Base-by-base conservation (phyloP, 2,113 vertebrate species). In the Taurulus bubalis region DNA sequence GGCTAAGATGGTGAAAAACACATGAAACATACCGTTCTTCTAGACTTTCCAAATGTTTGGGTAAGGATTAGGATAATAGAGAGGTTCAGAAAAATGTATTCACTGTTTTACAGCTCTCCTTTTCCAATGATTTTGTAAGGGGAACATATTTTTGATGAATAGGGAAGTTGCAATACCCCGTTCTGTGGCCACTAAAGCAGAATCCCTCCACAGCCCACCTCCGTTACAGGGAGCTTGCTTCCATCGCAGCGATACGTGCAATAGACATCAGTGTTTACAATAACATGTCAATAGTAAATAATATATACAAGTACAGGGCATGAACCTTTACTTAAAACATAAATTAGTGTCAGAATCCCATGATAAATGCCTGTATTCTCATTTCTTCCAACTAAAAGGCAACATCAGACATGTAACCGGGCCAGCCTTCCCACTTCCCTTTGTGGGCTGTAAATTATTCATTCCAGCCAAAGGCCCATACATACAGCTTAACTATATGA, bases 401-500 rank as follows among this genome's bases (percentile, higher is more conserved):
- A 53, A 75, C 58, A 72, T 80, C 51, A 62, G 79, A 79, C 74
- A 75, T 58, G 47, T 53, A 91, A 74, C 71, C 75, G 60, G 78
- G 77, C 68, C 32, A 55, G 32, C 24, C 26, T 74, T 73, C 67
- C 70, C 77, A 64, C 59, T 85, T 90, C 83, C 73, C 80, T 74
- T 80, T 79, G 86, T 45, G 78, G 77, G 26, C 64, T 64, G 51
- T 94, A 79, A 94, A 95, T 95, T 89, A 94, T 94, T 94, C 73
- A 94, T 85, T 38, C 63, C 81, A 84, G 83, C 86, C 81, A 71
- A 72, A 87, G 83, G 82, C 84, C 81, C 82, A 86, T 89, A 90
- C 82, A 92, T 90, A 88, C 79, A 87, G 83, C 83, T 93, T 93
- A 93, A 94, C 92, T 94, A 91, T 94, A 93, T 94, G 90, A 94